These are phyloP conservation scores for Papilio elwesi DNA, from an alignment of 2,888 invertebrate genomes.

Conservation along the genomic window DNA sequence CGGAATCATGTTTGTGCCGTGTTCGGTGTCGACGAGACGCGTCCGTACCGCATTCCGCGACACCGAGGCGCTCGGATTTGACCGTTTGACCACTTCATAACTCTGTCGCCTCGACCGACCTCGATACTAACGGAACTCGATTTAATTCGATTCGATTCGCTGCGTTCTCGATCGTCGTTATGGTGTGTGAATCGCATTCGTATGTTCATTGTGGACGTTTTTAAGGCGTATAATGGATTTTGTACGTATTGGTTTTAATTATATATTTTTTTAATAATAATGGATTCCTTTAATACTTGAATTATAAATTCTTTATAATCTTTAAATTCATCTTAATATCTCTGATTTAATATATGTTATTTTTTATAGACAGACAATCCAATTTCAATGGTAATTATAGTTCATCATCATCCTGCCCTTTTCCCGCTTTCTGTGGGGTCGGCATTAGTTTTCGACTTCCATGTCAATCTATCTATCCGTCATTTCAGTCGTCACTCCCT, in stretches of 20 bases:
- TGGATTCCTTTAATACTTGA: neutral
- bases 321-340: too few species aligned
- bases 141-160: neutral
- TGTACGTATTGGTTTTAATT: neutral
- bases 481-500: too few species aligned
- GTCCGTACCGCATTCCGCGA: conserved; percentile 76
- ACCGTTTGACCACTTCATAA: conserved; percentile 69
- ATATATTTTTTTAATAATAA: neutral
- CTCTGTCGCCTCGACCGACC: conserved; percentile 23
- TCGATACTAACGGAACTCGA: conserved; percentile 34
- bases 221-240: neutral
- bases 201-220: neutral
- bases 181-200: neutral
- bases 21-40: conserved; percentile 65
- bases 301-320: too few species aligned
- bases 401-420: too few species aligned
- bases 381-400: too few species aligned
- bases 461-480: too few species aligned
- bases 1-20: conserved; percentile 68
- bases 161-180: conserved; percentile 14
- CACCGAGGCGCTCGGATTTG: conserved; percentile 68
- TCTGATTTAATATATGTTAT: too few species aligned
- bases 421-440: too few species aligned
- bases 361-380: too few species aligned
- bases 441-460: too few species aligned